A percentile compares a stretch with the other conserved stretches of the same genome.
phyloP scores from a whole-genome alignment of 2,888 invertebrate species.

The Drosophila meridiana region DNA sequence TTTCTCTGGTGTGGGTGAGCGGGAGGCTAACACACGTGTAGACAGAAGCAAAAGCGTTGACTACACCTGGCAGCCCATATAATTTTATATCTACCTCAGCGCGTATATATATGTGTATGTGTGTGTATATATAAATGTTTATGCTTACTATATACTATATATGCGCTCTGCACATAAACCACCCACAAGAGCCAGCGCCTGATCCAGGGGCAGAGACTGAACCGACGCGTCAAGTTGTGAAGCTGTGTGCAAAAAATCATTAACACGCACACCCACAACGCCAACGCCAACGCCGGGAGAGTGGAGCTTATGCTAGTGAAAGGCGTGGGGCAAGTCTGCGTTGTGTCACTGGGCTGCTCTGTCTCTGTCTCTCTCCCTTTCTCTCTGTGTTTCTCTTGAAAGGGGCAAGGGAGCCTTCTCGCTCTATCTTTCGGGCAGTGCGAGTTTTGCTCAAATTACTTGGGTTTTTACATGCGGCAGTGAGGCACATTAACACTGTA shows the following conservation, averaged over 20 bases:
- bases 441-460: slow-evolving; percentile 69
- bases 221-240: slow-evolving; percentile 77
- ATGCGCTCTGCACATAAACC: slow-evolving; percentile 38
- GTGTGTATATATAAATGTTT: slow-evolving; percentile 3
- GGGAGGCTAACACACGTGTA: slow-evolving; percentile 24
- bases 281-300: slow-evolving; percentile 3
- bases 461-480: slow-evolving; percentile 82
- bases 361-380: slow-evolving; percentile 22
- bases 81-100: slow-evolving; percentile 57
- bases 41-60: slow-evolving; percentile 68
- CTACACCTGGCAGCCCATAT: slow-evolving; percentile 74
- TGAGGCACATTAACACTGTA: slow-evolving; percentile 84
- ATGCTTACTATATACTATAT: slow-evolving; percentile 19
- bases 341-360: slow-evolving; percentile 12
- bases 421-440: slow-evolving; percentile 29
- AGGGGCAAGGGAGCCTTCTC: slow-evolving; percentile 7
- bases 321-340: slow-evolving; percentile 4
- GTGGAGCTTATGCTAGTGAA: neutral
- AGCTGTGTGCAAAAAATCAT: slow-evolving; percentile 83
- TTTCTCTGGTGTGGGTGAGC: slow-evolving; percentile 50
- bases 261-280: slow-evolving; percentile 77
- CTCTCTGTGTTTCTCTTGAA: neutral
- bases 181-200: slow-evolving; percentile 22
- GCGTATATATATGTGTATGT: neutral
- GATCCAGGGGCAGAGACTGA: slow-evolving; percentile 29